Evolutionary conservation across 64 coral and sea anemone genomes (phyloP).

Genomic region (Pocillopora damicornis): DNA sequence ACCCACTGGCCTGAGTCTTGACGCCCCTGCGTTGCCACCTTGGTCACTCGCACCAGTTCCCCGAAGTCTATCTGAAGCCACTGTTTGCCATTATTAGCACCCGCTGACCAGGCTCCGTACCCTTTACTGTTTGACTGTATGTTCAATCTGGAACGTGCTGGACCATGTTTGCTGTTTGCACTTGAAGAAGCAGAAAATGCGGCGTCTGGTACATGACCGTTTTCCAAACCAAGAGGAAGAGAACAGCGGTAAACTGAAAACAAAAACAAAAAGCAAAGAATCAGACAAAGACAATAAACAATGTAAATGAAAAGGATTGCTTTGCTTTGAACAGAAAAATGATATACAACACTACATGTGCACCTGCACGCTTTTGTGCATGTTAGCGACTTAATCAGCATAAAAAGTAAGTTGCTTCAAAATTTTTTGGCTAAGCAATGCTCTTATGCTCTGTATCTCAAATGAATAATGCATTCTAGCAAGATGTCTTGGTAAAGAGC

Average conservation of each 20-base stretch:
- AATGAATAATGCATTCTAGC: too few relatives aligned
- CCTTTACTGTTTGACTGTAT: slow-evolving; percentile 2
- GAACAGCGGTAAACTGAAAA: slow-evolving; percentile 25
- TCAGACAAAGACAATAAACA: not conserved
- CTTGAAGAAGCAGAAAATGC: slow-evolving; percentile 24
- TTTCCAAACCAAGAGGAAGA: slow-evolving; percentile 23
- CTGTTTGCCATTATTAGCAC: not conserved
- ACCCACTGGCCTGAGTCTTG: not conserved
- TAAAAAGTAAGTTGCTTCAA: too few relatives aligned
- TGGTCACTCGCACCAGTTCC: slow-evolving; percentile 8
- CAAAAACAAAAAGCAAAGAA: not conserved
- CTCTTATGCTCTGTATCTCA: too few relatives aligned
- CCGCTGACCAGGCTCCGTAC: not conserved
- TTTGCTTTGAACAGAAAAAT: too few relatives aligned
- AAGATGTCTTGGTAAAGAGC: not conserved
- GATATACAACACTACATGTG: too few relatives aligned
- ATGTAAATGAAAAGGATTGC: too few relatives aligned
- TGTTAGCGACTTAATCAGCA: too few relatives aligned
- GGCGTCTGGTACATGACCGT: slow-evolving; percentile 22
- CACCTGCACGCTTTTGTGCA: too few relatives aligned
- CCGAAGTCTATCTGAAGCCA: slow-evolving; percentile 32
- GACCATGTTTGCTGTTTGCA: not conserved
- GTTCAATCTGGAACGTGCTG: slow-evolving; percentile 5
- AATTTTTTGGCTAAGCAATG: too few relatives aligned
- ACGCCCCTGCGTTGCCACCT: slow-evolving; percentile 15